Evolutionary conservation across 2,113 vertebrate genomes (phyloP).

Genomic region (Gambusia affinis): DNA sequence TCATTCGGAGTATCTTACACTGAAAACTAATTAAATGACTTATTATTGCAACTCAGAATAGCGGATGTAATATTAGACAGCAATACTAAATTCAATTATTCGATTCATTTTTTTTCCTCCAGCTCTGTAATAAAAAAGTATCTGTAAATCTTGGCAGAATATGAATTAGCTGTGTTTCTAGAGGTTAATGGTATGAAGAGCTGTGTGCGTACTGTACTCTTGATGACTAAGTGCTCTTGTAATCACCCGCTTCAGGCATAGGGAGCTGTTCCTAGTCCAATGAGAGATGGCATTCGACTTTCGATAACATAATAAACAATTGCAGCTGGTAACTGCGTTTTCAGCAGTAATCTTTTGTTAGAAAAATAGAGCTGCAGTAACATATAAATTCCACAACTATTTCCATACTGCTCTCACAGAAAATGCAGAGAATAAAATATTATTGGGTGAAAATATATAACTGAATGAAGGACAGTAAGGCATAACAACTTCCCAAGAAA

Average conservation of each 20-base stretch:
- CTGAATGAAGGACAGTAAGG: too few relatives aligned
- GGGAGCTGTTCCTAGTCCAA: constrained; percentile 39
- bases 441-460: not conserved
- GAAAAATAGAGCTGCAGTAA: constrained; percentile 11
- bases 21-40: constrained; percentile 66
- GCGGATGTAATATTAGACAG: constrained; percentile 44
- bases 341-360: constrained; percentile 10
- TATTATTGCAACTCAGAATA: constrained; percentile 53
- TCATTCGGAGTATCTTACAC: constrained; percentile 44
- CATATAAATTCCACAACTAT: constrained; percentile 16
- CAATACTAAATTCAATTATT: constrained; percentile 58
- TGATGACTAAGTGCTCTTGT: constrained; percentile 69
- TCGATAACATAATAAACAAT: constrained; percentile 29
- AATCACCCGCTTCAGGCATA: constrained; percentile 61
- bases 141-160: constrained; percentile 61
- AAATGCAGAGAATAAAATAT: not conserved
- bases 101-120: constrained; percentile 32
- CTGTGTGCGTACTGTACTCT: constrained; percentile 53
- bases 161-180: constrained; percentile 62
- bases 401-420: constrained; percentile 4
- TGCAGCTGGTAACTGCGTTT: constrained; percentile 4
- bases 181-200: constrained; percentile 67
- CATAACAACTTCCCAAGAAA: not conserved
- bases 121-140: constrained; percentile 40
- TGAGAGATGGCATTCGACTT: constrained; percentile 22